phyloP scores from a whole-genome alignment of 2,888 invertebrate species.

The Tineola bisselliella region DNA sequence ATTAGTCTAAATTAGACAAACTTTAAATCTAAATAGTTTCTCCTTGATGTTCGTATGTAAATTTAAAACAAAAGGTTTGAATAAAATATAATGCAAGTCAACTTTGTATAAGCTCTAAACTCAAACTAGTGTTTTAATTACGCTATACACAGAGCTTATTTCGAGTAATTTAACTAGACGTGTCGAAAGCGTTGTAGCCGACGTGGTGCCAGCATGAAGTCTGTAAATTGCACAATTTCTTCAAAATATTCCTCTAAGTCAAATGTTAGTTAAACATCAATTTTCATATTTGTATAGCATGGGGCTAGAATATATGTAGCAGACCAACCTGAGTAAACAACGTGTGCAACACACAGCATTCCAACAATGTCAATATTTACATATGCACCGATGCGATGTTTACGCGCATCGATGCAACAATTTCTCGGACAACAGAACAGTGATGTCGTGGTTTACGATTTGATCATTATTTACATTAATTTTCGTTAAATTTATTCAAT shows the following conservation, averaged over 20 bases:
- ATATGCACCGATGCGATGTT: background rate
- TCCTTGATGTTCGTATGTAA: background rate
- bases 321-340: background rate
- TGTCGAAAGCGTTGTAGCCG: no score
- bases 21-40: background rate
- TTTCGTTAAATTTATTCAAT: no score
- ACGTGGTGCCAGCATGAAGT: no score
- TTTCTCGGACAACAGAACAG: background rate
- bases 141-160: no score
- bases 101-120: no score
- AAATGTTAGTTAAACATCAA: background rate
- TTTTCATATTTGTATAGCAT: slow-evolving; percentile 1
- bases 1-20: background rate
- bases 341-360: background rate
- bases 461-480: background rate
- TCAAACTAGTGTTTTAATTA: no score
- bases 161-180: no score
- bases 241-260: no score
- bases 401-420: slow-evolving; percentile 2
- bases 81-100: no score
- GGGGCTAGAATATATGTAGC: background rate
- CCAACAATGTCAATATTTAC: background rate
- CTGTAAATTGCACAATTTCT: no score
- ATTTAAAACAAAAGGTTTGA: no score
- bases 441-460: background rate